Percentiles rank a stretch among this genome's conserved stretches.
phyloP scores from a whole-genome alignment of 2,888 invertebrate genomes.

The Chironomus riparius region DNA sequence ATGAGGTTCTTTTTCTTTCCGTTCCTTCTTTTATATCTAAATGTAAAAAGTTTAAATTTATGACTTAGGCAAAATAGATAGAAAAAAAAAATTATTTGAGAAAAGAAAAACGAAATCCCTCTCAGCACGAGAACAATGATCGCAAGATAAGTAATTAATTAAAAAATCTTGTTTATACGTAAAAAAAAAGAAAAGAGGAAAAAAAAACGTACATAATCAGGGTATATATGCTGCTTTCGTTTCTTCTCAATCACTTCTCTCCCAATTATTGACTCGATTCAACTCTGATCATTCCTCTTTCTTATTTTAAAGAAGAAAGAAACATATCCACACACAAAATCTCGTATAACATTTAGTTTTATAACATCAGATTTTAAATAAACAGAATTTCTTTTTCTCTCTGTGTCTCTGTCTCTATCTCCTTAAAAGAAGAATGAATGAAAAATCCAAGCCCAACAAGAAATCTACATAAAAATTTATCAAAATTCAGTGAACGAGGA shows the following conservation, averaged over 20 bases:
- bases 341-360: slow-evolving; percentile 3
- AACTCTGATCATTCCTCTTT: background rate
- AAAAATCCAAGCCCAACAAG: background rate
- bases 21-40: background rate
- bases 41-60: slow-evolving; percentile 22
- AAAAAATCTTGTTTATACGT: slow-evolving; percentile 27
- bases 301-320: background rate
- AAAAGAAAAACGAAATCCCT: slow-evolving; percentile 18
- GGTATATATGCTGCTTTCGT: background rate
- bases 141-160: slow-evolving; percentile 27
- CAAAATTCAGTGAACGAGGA: slow-evolving; percentile 20
- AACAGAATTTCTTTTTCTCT: slow-evolving; percentile 19
- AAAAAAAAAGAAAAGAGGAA: background rate
- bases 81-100: slow-evolving; percentile 12
- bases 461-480: slow-evolving; percentile 27
- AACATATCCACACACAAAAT: background rate
- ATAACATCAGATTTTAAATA: slow-evolving; percentile 28
- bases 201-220: slow-evolving; percentile 21
- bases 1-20: background rate
- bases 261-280: slow-evolving; percentile 1
- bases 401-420: too few relatives aligned
- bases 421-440: slow-evolving; percentile 4
- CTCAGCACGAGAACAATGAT: slow-evolving; percentile 27
- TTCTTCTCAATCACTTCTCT: background rate
- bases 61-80: slow-evolving; percentile 23